A percentile compares a stretch with the other conserved stretches of the same genome.
Conservation (phyloP, 2,888 invertebrate species). For the Tenthredo livida region DNA sequence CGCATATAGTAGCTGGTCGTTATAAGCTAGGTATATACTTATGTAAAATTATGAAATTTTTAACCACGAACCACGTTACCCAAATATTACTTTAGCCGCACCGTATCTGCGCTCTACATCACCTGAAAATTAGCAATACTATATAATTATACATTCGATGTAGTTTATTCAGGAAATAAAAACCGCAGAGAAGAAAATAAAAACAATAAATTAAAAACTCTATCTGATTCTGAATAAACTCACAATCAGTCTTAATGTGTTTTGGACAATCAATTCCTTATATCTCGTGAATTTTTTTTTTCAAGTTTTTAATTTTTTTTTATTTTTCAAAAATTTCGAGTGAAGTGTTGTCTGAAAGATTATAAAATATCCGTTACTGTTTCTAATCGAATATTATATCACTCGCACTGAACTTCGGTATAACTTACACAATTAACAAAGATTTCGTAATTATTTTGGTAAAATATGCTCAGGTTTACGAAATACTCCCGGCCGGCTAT, state of each 20-base stretch:
- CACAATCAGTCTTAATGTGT: no score
- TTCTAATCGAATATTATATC: no score
- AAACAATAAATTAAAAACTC: no score
- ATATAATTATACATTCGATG: neutral
- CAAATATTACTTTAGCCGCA: neutral
- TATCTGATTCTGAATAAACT: no score
- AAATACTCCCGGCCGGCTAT: neutral
- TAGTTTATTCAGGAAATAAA: no score
- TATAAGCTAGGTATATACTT: neutral
- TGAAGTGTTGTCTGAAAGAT: neutral
- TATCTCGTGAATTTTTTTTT: neutral
- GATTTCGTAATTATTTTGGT: neutral
- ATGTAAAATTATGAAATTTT: conserved; percentile 8
- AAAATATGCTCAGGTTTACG: neutral
- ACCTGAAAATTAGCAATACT: neutral
- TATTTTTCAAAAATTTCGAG: neutral
- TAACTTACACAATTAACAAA: neutral
- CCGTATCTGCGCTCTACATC: neutral
- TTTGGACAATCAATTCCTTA: no score
- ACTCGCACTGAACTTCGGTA: neutral
- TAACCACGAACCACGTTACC: neutral
- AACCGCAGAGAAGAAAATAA: no score
- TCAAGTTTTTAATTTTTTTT: neutral
- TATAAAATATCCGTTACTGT: neutral
- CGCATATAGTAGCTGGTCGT: neutral